phyloP scores from a whole-genome alignment of 2,797 vertebrate species.

The Phrynocephalus forsythii region DNA sequence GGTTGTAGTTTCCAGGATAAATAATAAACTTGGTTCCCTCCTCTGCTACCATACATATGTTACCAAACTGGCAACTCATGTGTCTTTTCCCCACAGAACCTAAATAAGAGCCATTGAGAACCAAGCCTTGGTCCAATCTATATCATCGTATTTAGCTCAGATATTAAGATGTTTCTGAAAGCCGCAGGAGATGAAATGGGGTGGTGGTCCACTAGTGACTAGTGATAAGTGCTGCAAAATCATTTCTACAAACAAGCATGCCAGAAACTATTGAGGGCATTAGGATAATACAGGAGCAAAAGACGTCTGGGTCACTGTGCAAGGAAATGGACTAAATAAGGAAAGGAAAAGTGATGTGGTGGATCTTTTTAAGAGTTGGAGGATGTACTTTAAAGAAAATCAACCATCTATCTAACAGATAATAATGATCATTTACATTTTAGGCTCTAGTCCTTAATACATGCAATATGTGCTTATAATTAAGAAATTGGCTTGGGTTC shows the following conservation, averaged over 20 bases:
- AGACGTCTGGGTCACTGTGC: neutral
- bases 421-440: neutral
- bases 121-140: neutral
- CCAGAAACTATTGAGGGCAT: neutral
- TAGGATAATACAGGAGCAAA: neutral
- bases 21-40: neutral
- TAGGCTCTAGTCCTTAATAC: too few species aligned
- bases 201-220: neutral
- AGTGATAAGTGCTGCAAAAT: neutral
- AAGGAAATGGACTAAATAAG: neutral
- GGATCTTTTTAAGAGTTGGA: neutral
- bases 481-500: too few species aligned
- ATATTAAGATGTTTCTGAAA: neutral
- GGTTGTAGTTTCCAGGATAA: neutral
- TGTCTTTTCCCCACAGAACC: neutral
- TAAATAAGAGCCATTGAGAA: neutral
- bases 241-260: neutral
- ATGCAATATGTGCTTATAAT: too few species aligned
- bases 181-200: rapidly evolving
- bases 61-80: slow-evolving; percentile 7
- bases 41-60: neutral
- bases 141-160: neutral
- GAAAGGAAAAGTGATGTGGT: neutral
- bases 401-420: slow-evolving; percentile 4
- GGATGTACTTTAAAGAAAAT: neutral